Evolutionary conservation across 92 coral and sea anemone species (phyloP).

Genomic region (Epizoanthus ramosus): DNA sequence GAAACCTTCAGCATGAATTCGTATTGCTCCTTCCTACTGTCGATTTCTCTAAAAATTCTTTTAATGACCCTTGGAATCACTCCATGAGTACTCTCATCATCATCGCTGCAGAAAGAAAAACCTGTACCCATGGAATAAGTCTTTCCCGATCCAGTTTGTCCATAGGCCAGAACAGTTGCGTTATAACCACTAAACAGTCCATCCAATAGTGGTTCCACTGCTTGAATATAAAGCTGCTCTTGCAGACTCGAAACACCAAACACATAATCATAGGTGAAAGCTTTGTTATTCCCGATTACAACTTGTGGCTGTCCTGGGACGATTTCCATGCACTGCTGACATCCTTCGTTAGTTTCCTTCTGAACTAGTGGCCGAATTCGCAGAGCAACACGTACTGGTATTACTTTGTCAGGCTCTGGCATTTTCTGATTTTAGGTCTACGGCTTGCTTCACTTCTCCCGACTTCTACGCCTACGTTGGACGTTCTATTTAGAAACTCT

Average conservation of each 20-base stretch:
- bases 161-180: slow-evolving; percentile 95
- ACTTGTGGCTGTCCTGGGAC: slow-evolving; percentile 92
- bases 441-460: too few relatives aligned
- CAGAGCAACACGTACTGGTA: slow-evolving; percentile 92
- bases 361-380: slow-evolving; percentile 86
- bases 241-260: slow-evolving; percentile 70
- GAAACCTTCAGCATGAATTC: slow-evolving; percentile 84
- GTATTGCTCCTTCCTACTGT: slow-evolving; percentile 65
- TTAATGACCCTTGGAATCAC: slow-evolving; percentile 84
- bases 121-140: slow-evolving; percentile 97
- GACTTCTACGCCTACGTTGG: too few relatives aligned
- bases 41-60: slow-evolving; percentile 72
- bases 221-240: slow-evolving; percentile 69
- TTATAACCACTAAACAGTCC: slow-evolving; percentile 87
- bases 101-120: slow-evolving; percentile 64
- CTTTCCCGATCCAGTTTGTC: slow-evolving; percentile 98
- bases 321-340: slow-evolving; percentile 79
- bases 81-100: slow-evolving; percentile 71
- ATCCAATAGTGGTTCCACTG: slow-evolving; percentile 81
- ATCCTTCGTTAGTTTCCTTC: slow-evolving; percentile 87
- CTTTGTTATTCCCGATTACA: slow-evolving; percentile 86
- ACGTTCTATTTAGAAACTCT: too few relatives aligned
- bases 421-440: slow-evolving; percentile 27
- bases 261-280: slow-evolving; percentile 93
- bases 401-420: slow-evolving; percentile 87